Evolutionary conservation across 2,113 vertebrate genomes (phyloP).

Genomic region (Atractosteus spatula): DNA sequence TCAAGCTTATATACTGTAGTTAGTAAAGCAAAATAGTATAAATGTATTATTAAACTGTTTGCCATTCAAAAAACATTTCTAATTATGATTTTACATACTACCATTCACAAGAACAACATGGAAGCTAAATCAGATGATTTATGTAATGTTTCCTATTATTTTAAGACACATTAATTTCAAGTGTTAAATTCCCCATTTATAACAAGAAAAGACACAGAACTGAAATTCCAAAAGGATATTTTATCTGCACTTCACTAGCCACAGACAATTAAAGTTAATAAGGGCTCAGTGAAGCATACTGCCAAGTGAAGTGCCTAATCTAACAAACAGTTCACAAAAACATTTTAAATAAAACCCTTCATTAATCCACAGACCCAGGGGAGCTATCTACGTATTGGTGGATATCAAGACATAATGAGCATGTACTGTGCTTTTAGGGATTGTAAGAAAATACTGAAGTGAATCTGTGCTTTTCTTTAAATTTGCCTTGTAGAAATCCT

Average conservation of each 20-base stretch:
- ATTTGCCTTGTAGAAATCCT: too few relatives aligned
- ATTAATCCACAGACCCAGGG: neutral
- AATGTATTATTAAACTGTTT: neutral
- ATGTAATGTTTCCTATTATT: neutral
- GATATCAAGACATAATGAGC: constrained; percentile 8
- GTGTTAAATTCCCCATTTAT: constrained; percentile 4
- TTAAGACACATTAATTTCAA: constrained; percentile 24
- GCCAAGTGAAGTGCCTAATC: constrained; percentile 28
- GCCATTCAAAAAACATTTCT: constrained; percentile 10
- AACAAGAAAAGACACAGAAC: constrained; percentile 14
- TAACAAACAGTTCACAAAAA: constrained; percentile 17
- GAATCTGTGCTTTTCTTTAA: too few relatives aligned
- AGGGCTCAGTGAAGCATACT: constrained; percentile 32
- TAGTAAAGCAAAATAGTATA: neutral
- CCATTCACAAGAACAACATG: neutral
- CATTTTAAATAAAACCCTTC: constrained; percentile 6
- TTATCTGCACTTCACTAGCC: constrained; percentile 30
- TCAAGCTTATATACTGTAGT: neutral
- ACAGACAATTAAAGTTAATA: constrained; percentile 36
- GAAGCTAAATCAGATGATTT: neutral
- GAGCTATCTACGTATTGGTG: neutral
- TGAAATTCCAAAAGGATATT: neutral
- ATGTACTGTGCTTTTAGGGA: neutral
- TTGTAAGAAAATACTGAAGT: neutral
- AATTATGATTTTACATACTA: constrained; percentile 2